Evolutionary conservation across 1,140 invertebrate genomes (phyloP), one percentile per base, ranked within the genome.

Genomic region (Hypothenemus hampei): DNA sequence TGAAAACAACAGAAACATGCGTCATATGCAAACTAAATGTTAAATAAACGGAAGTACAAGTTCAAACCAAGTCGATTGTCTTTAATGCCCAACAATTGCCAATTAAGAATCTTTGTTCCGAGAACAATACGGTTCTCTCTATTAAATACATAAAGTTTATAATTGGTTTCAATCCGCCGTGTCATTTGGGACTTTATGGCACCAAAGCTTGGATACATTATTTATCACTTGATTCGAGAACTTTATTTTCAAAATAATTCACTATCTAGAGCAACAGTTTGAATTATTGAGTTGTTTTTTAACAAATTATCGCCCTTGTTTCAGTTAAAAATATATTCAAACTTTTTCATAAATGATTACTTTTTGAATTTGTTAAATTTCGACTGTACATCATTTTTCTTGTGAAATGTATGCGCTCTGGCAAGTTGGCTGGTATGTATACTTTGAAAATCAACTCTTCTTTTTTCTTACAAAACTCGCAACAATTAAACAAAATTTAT

Each of bases 41-140:
- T 53, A 53, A 53, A 53, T 36, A 47, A 47, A 48, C 52, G 52
- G 52, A 55, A 55, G 52, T 55, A 23, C 52, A 48, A 55, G 52
- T 55, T 55, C 52, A 47, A 5, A 55, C n/a, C 41, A 54, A 54
- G 52, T 55, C 41, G 44, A 55, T 55, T 55, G 52, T 48, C 52
- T 55, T 55, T 47, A 55, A 55, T 55, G 24, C 41, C 40, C 47
- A 55, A 55, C 44, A 55, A 55, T 55, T 55, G 52, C 20, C 45
- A 46, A 55, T 55, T 55, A 55, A 47, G 20, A 22, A 47, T 55
- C 52, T 39, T 48, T 48, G 52, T 55, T 47, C 44, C 20, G 44
- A 39, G 44, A 36, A 55, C 51, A 54, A 54, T 54, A 54, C 45
- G 16, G 19, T 15, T 19, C 33, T 48, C 41, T 41, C 43, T 48